These are phyloP conservation scores for Acrocephalus scirpaceus DNA, from an alignment of 2,797 vertebrate species.

Conservation along the genomic window DNA sequence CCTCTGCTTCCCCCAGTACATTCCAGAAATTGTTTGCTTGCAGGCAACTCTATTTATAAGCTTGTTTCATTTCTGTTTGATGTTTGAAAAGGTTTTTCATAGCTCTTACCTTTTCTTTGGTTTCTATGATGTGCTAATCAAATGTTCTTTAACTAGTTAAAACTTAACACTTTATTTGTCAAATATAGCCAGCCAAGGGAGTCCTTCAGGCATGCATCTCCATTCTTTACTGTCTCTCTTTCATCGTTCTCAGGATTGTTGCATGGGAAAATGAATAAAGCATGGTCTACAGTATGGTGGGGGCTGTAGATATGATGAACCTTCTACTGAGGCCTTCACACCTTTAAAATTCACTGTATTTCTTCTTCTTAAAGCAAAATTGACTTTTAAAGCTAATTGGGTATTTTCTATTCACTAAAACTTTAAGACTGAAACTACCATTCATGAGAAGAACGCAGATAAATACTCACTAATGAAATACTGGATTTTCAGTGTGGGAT, in stretches of 20 bases:
- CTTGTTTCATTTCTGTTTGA: slow-evolving; percentile 38
- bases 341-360: not conserved
- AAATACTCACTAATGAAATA: not conserved
- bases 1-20: slow-evolving; percentile 35
- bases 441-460: not conserved
- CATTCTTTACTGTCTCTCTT: not conserved
- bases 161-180: slow-evolving; percentile 4
- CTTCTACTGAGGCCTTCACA: not conserved
- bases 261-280: slow-evolving; percentile 11
- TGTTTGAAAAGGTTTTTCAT: slow-evolving; percentile 35
- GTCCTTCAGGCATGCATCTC: not conserved
- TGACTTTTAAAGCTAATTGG: slow-evolving; percentile 13
- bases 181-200: not conserved
- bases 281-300: not conserved
- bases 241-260: slow-evolving; percentile 1
- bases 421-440: not conserved
- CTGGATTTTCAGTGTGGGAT: not conserved
- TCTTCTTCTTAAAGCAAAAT: not conserved
- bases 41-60: slow-evolving; percentile 36
- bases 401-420: not conserved
- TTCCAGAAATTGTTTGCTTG: slow-evolving; percentile 61
- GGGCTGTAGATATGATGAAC: not conserved
- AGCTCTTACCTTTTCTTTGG: slow-evolving; percentile 28
- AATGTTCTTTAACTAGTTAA: not conserved
- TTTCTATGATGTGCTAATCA: slow-evolving; percentile 9